Conservation (phyloP, 2,113 vertebrate species). For the Thalassoma bifasciatum region DNA sequence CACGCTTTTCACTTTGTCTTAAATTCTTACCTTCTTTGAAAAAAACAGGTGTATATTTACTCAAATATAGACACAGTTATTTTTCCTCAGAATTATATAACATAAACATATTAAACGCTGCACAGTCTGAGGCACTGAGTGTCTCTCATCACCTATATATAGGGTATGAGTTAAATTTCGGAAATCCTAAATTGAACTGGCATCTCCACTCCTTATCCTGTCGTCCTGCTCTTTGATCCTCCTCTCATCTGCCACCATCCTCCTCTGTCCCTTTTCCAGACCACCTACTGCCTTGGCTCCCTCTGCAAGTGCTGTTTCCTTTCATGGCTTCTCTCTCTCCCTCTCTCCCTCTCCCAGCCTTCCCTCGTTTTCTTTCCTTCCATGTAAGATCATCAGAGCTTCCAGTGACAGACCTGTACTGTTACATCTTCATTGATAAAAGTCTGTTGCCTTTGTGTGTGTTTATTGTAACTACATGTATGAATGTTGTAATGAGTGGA, state of each 20-base stretch:
- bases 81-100: neutral
- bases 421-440: too few relatives aligned
- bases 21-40: neutral
- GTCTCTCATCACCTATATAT: conserved; percentile 28
- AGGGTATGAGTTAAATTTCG: conserved; percentile 32
- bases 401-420: conserved; percentile 1
- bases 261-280: conserved; percentile 64
- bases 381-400: conserved; percentile 6
- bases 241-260: conserved; percentile 62
- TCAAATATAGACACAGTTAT: neutral
- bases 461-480: neutral
- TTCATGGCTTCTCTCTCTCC: conserved; percentile 5
- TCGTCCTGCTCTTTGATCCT: conserved; percentile 71
- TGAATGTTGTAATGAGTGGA: neutral
- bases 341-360: neutral
- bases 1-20: neutral
- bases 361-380: conserved; percentile 11
- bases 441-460: too few relatives aligned
- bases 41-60: neutral
- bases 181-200: conserved; percentile 50
- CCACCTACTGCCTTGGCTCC: conserved; percentile 62
- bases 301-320: conserved; percentile 41
- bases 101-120: neutral
- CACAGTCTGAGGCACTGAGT: conserved; percentile 6
- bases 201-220: conserved; percentile 44